Evolutionary conservation across 1,140 invertebrate species (phyloP).

Genomic region (Nephotettix cincticeps): DNA sequence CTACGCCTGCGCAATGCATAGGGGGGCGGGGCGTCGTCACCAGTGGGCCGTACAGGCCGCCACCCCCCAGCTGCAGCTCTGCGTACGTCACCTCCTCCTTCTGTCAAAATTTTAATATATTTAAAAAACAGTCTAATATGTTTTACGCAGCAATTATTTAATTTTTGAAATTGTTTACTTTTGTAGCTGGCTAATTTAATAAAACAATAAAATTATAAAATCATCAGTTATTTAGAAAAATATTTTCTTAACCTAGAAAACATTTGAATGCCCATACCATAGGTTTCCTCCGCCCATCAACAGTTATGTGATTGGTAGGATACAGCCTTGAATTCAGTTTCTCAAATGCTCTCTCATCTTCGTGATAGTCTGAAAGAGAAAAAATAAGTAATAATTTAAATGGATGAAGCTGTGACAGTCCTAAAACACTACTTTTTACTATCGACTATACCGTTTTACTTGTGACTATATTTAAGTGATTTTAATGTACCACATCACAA

Average conservation of each 20-base stretch:
- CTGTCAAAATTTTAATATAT: too few relatives aligned
- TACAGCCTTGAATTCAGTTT: conserved; percentile 45
- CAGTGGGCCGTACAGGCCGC: conserved; percentile 48
- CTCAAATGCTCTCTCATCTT: conserved; percentile 45
- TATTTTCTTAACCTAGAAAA: not conserved
- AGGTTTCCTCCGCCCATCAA: not conserved
- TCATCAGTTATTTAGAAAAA: not conserved
- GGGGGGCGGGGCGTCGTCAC: conserved; percentile 51
- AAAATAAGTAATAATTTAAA: too few relatives aligned
- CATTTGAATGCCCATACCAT: not conserved
- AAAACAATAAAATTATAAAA: too few relatives aligned
- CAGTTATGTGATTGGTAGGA: conserved; percentile 21
- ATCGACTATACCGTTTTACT: too few relatives aligned
- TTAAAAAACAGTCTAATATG: too few relatives aligned
- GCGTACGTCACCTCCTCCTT: conserved; percentile 59
- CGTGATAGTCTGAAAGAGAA: conserved; percentile 40
- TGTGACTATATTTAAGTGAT: too few relatives aligned
- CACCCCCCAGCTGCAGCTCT: conserved; percentile 53
- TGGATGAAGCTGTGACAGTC: too few relatives aligned
- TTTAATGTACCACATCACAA: too few relatives aligned
- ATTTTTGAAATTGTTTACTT: too few relatives aligned
- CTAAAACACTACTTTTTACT: too few relatives aligned
- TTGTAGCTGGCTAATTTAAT: too few relatives aligned
- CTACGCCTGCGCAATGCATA: conserved; percentile 40
- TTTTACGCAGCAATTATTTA: too few relatives aligned